These are phyloP conservation scores for Mus musculus DNA, from an alignment of 2,113 vertebrate genomes.

Conservation along the genomic window DNA sequence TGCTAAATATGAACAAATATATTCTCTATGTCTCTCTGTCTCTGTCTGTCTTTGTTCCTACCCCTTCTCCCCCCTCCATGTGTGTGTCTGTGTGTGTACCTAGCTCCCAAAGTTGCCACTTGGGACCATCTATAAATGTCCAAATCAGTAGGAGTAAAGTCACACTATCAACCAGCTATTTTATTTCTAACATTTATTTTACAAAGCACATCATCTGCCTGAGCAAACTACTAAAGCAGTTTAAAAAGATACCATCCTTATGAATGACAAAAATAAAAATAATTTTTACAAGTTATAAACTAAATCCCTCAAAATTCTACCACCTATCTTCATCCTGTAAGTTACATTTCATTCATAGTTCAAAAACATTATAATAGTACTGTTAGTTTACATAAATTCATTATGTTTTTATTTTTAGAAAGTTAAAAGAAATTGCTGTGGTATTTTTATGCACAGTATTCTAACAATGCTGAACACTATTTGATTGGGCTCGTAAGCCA, in stretches of 20 bases:
- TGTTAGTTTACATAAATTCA: background rate
- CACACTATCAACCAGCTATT: background rate
- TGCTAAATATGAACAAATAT: background rate
- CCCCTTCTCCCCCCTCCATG: background rate
- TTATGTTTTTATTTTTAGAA: constrained; percentile 24
- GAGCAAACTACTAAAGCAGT: background rate
- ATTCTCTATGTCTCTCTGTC: background rate
- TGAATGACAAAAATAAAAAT: background rate
- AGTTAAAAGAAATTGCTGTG: background rate
- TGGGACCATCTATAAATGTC: background rate
- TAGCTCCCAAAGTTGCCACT: background rate
- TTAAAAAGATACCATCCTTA: background rate
- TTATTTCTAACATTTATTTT: background rate
- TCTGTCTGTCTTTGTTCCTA: background rate
- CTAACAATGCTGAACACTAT: background rate
- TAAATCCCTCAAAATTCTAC: background rate
- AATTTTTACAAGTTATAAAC: constrained; percentile 24
- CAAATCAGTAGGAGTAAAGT: background rate
- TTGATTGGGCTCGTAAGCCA: background rate
- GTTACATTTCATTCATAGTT: constrained; percentile 18
- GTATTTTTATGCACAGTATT: background rate
- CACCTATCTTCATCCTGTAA: background rate
- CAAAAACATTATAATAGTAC: constrained; percentile 2
- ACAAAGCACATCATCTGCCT: background rate
- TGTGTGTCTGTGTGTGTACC: background rate